Evolutionary conservation across 2,888 invertebrate genomes (phyloP), one percentile per base, ranked within the genome.

Genomic region (Gandaritis pyraliata): DNA sequence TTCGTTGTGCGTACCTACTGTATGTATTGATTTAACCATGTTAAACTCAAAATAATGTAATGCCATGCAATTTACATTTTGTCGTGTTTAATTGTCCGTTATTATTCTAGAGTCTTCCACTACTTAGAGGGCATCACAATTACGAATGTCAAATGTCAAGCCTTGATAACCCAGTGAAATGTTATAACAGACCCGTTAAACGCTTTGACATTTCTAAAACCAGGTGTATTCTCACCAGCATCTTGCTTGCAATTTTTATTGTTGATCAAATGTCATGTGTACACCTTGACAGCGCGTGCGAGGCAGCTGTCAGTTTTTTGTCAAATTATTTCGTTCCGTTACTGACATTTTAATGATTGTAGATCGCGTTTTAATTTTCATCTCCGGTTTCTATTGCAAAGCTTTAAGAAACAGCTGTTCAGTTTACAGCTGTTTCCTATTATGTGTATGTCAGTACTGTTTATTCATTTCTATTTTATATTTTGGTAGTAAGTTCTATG

Each of bases 251-350:
- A 33, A 36, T 53, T 16, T 57, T 58, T 46, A 43, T 62, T 62
- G 61, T 65, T 64, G 70, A 72, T 68, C 56, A 80, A 80, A 80
- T 81, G 80, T 75, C 80, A 79, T 41, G 8, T 50, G 66, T 52
- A 65, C 81, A 81, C 76, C 81, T 80, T 81, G 73, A 30, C 59
- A 68, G 72, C 74, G 65, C 73, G 75, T 71, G 68, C 51, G 50
- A 12, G 15, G 64, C 80, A 78, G 71, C 74, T 78, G 76, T 54
- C 45, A 50, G 15, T 67, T 75, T 71, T 69, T 72, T 63, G 58
- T 71, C 71, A 71, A 72, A 70, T 65, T 63, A 66, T 67, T 55
- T 38, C 23, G 60, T 64, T 64, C 61, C 58, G 13, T 65, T 65
- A 57, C 57, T 61, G 58, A 61, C 61, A 15, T 65, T 64, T 63